Percentiles rank a stretch among this genome's conserved stretches.
Conservation (phyloP, 2,888 invertebrate genomes). For the Dryadula phaetusa region DNA sequence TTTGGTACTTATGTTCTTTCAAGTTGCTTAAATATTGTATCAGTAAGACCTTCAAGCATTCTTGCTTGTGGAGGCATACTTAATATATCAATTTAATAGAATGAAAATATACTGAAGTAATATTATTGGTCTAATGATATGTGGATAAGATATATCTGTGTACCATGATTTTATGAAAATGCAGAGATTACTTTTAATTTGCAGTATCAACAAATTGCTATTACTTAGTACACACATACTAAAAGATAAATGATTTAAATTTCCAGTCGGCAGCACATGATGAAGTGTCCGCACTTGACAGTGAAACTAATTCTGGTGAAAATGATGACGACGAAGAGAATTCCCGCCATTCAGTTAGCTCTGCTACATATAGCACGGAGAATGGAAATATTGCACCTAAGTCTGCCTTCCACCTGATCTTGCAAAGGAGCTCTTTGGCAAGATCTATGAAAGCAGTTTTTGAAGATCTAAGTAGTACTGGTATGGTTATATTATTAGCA, state of each 20-base stretch:
- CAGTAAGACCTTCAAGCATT: too few relatives aligned
- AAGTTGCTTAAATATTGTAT: too few relatives aligned
- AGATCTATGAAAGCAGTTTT: constrained; percentile 92
- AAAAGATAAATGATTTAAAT: background rate
- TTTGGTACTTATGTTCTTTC: too few relatives aligned
- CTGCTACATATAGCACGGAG: constrained; percentile 63
- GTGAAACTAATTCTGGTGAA: constrained; percentile 70
- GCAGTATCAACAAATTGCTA: too few relatives aligned
- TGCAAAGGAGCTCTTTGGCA: constrained; percentile 92
- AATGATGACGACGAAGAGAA: constrained; percentile 76
- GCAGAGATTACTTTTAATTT: too few relatives aligned
- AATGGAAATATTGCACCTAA: constrained; percentile 62
- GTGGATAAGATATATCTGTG: too few relatives aligned
- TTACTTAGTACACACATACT: background rate
- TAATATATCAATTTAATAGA: too few relatives aligned
- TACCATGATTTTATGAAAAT: too few relatives aligned
- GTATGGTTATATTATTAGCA: constrained; percentile 54
- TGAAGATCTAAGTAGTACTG: constrained; percentile 88
- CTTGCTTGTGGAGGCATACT: too few relatives aligned
- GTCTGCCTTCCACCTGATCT: constrained; percentile 91
- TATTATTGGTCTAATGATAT: too few relatives aligned
- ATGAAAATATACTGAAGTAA: too few relatives aligned
- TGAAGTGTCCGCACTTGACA: constrained; percentile 82
- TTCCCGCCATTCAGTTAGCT: constrained; percentile 69
- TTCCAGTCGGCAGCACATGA: constrained; percentile 83